These are phyloP conservation scores for Galeruca laticollis DNA, from an alignment of 2,888 invertebrate species.

Conservation along the genomic window DNA sequence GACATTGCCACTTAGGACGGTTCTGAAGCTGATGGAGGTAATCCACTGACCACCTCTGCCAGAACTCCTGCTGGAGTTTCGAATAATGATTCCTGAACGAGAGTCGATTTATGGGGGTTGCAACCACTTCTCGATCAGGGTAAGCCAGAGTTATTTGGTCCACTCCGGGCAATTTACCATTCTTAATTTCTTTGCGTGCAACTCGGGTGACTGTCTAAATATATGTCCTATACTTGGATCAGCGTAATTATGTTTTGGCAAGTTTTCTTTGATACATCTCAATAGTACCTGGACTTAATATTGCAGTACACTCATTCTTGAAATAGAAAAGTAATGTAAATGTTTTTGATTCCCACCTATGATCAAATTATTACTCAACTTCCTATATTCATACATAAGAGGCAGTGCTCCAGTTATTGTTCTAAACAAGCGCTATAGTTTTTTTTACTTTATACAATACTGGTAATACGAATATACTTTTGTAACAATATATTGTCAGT, in stretches of 20 bases:
- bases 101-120: too few species aligned
- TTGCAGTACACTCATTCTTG: constrained; percentile 82
- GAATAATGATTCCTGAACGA: too few species aligned
- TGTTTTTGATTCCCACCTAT: constrained; percentile 78
- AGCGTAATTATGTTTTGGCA: constrained; percentile 69
- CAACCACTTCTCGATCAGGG: too few species aligned
- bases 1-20: too few species aligned
- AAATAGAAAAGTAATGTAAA: constrained; percentile 83
- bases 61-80: too few species aligned
- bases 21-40: too few species aligned
- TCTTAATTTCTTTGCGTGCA: too few species aligned
- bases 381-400: constrained; percentile 74
- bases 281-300: constrained; percentile 82
- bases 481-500: constrained; percentile 56
- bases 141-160: too few species aligned
- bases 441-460: constrained; percentile 67
- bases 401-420: constrained; percentile 76
- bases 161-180: too few species aligned
- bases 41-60: too few species aligned
- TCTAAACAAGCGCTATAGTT: constrained; percentile 73
- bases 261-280: constrained; percentile 66
- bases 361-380: constrained; percentile 75
- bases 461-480: constrained; percentile 67
- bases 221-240: constrained; percentile 87
- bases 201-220: too few species aligned